phyloP scores from a whole-genome alignment of 1,140 invertebrate species.

The Dufourea novaeangliae region DNA sequence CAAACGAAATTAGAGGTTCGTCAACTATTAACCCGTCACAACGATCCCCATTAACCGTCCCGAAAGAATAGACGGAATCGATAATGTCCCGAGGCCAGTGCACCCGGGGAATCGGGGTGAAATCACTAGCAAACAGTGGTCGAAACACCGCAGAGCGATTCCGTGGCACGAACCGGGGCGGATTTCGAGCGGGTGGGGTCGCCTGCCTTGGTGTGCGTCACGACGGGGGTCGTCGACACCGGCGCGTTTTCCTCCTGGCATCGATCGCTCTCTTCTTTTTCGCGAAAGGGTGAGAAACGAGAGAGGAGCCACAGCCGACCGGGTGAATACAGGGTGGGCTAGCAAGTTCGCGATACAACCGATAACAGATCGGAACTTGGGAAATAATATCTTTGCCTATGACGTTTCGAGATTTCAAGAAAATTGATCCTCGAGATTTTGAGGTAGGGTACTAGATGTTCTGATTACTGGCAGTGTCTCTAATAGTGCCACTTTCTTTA shows the following conservation, averaged over 20 bases:
- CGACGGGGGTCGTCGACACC: slow-evolving; percentile 44
- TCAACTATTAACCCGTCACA: too few relatives aligned
- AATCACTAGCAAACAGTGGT: background rate
- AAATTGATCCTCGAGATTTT: too few relatives aligned
- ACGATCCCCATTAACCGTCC: too few relatives aligned
- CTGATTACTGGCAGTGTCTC: too few relatives aligned
- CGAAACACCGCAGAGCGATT: slow-evolving; percentile 11
- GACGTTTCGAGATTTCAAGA: too few relatives aligned
- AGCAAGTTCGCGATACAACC: background rate
- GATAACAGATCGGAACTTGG: background rate
- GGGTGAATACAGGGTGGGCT: background rate
- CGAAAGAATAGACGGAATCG: background rate
- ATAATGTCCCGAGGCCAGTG: background rate
- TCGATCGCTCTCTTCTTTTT: slow-evolving; percentile 47
- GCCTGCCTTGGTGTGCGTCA: slow-evolving; percentile 33
- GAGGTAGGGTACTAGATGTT: too few relatives aligned
- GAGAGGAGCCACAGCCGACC: background rate
- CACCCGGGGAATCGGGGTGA: background rate
- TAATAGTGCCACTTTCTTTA: too few relatives aligned
- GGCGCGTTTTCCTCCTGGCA: slow-evolving; percentile 49
- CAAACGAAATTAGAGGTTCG: too few relatives aligned
- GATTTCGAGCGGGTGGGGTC: slow-evolving; percentile 25
- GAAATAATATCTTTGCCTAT: too few relatives aligned
- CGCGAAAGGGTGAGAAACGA: slow-evolving; percentile 4
- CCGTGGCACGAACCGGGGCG: slow-evolving; percentile 6